Base-by-base conservation (phyloP, 2,797 vertebrate genomes). In the Paratrypauchen microcephalus region DNA sequence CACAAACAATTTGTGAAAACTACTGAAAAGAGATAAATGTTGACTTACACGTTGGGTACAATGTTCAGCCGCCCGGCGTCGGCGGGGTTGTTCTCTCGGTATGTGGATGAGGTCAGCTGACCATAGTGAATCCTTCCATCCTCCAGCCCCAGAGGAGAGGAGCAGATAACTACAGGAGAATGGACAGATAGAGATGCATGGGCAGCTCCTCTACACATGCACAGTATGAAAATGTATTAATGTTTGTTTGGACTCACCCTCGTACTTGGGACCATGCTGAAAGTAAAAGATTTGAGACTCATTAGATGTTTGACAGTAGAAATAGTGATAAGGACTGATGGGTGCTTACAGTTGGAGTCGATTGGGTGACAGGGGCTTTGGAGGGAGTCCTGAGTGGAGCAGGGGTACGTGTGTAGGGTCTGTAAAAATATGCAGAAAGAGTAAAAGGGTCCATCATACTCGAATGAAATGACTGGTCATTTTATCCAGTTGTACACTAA, bases 31-130 rank as follows among this genome's bases (percentile, higher is more conserved):
- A 58, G 26, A 47, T 16, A 58, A 28, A 1, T 6, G 16, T 48
- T 54, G 11, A 82, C 95, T 91, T 66, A 95, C 95, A 94, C 90
- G 6, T 94, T 95, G 5, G 94, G 93, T 6, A 92, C 75, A 0
- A 93, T 89, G 80, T 95, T 94, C 1, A 96, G 92, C 2, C 95
- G 92, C 0, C 94, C 95, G 0, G 92, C 93, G 4, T 95, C 95
- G 0, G 95, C 94, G 0, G 95, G 93, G 58, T 93, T 95, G 81
- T 95, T 94, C 24, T 92, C 93, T 0, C 82, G 88, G 64, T 89
- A 73, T 1, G 95, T 93, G 5, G 95, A 95, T 0, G 95, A 94
- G 2, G 87, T 92, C 77, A 96, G 79, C 82, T 96, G 95, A 72
- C 94, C 92, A 7, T 94, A 92, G 30, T 71, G 89, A 21, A 96